These are phyloP conservation scores for Cephus spinipes DNA, from an alignment of 2,888 invertebrate genomes.

Conservation along the genomic window DNA sequence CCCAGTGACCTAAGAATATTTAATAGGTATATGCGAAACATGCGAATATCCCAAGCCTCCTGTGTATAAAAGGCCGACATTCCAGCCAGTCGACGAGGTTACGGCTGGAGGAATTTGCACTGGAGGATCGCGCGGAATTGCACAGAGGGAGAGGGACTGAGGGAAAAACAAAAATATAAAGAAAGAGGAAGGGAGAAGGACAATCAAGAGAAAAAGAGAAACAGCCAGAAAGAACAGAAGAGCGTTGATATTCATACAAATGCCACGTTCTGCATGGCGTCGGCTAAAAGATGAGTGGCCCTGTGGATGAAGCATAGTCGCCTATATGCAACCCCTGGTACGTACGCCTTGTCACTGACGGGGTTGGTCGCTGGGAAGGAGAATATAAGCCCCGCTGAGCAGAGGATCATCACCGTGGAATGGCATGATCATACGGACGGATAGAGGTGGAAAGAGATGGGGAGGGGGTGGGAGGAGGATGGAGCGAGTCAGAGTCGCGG, in stretches of 20 bases:
- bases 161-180: neutral
- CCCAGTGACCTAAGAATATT: neutral
- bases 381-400: slow-evolving; percentile 46
- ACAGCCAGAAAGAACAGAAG: slow-evolving; percentile 21
- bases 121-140: neutral
- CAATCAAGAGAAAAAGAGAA: slow-evolving; percentile 14
- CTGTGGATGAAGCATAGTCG: neutral
- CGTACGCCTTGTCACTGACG: slow-evolving; percentile 28
- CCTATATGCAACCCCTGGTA: slow-evolving; percentile 9
- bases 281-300: neutral
- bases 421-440: slow-evolving; percentile 53
- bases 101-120: neutral
- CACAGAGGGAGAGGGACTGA: neutral
- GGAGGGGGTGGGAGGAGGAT: slow-evolving; percentile 12
- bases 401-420: slow-evolving; percentile 56
- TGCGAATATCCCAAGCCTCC: neutral
- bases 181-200: slow-evolving; percentile 8
- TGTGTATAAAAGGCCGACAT: neutral
- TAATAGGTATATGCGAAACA: neutral
- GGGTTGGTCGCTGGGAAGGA: slow-evolving; percentile 16
- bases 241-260: slow-evolving; percentile 20
- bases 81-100: neutral
- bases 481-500: slow-evolving; percentile 23
- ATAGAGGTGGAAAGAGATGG: slow-evolving; percentile 33
- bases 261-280: neutral